Base-by-base conservation (phyloP, 1,140 invertebrate species). In the Saccostrea echinata region DNA sequence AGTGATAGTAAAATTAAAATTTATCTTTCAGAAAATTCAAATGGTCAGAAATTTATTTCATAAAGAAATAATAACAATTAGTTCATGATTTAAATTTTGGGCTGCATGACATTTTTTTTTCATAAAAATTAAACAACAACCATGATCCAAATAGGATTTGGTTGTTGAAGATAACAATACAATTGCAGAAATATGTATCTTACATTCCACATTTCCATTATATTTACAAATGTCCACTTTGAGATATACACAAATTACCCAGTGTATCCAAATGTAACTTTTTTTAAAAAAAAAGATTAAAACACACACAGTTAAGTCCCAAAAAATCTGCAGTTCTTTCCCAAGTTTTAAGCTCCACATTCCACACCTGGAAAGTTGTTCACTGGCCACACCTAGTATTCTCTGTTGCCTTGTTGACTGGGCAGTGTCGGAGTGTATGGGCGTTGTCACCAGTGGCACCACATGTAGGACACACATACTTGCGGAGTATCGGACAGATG, bases 401-500 rank as follows among this genome's bases (percentile, higher is more conserved):
- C 12, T 84, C 83, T 2, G 83, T 18, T 21, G 43, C 27, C 27
- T 55, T 85, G 16, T 64, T 33, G 55, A 80, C n/a, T 0, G 94
- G 94, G 86, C 95, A 95, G 86, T 95, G 94, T 3, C 89, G 89
- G 18, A 91, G 85, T 0, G 96, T 96, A 92, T 96, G 96, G 27
- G 96, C 96, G 84, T 95, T 91, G 84, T 96, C 94, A 0, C 96
- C 96, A 1, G 95, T 95, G 0, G 94, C 95, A 0, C 95, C 94
- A 92, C 96, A 96, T 0, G 93, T 92, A 9, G 94, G 93, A 92
- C 96, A 96, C 0, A 93, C 92, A 91, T 96, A 95, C 8, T 92
- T 93, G 55, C 95, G 88, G 43, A 96, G 90, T 43, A 96, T 95
- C 0, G 96, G 96, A 84, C 96, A 96, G 0, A 93, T 94, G 0